These are phyloP conservation scores for Beris morrisii DNA, from an alignment of 2,888 invertebrate species.

Conservation along the genomic window DNA sequence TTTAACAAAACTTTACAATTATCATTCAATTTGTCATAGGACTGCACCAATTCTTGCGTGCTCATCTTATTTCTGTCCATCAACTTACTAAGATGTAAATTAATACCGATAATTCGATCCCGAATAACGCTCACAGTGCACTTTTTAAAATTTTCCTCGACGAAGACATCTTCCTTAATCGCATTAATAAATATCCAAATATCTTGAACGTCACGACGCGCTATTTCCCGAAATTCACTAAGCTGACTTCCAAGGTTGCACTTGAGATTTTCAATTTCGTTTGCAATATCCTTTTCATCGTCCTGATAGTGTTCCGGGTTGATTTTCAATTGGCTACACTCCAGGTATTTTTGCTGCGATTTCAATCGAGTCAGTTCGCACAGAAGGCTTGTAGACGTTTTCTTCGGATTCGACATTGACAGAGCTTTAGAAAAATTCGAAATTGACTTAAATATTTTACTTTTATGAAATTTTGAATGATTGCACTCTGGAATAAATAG, in stretches of 20 bases:
- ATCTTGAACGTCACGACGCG: slow-evolving; percentile 47
- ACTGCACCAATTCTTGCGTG: slow-evolving; percentile 42
- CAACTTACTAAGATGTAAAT: slow-evolving; percentile 47
- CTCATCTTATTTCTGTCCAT: slow-evolving; percentile 45
- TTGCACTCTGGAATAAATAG: not conserved
- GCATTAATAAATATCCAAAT: slow-evolving; percentile 48
- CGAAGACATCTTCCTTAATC: slow-evolving; percentile 48
- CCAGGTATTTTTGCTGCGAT: slow-evolving; percentile 55
- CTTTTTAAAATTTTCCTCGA: slow-evolving; percentile 46
- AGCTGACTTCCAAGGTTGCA: slow-evolving; percentile 44
- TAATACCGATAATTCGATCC: slow-evolving; percentile 49
- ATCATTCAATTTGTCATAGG: slow-evolving; percentile 43
- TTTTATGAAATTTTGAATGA: not conserved
- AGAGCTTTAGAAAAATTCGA: not conserved
- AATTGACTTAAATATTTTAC: not conserved
- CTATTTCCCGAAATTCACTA: slow-evolving; percentile 42
- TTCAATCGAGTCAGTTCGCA: slow-evolving; percentile 54
- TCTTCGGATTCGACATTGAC: slow-evolving; percentile 32
- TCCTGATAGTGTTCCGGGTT: slow-evolving; percentile 47
- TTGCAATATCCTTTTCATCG: slow-evolving; percentile 39
- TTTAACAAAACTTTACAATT: slow-evolving; percentile 45
- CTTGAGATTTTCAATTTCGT: slow-evolving; percentile 50
- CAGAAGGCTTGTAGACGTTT: slow-evolving; percentile 48
- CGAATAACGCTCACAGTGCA: slow-evolving; percentile 47
- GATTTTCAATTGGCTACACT: slow-evolving; percentile 52